phyloP scores from a whole-genome alignment of 1,140 invertebrate species.

The Aphaenogaster floridana region DNA sequence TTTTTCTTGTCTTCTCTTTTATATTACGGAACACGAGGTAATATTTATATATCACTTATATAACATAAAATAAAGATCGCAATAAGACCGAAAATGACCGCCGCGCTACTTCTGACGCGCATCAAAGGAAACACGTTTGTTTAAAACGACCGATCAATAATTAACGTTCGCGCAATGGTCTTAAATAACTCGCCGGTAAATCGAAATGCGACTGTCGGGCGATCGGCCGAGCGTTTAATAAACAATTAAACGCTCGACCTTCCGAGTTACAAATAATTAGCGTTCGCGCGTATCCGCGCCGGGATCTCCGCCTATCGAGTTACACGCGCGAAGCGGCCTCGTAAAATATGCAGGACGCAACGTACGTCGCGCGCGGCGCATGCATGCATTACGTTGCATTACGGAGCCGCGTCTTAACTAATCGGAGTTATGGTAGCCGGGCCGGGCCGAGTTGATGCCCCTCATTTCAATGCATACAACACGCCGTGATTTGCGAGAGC shows the following conservation, averaged over 20 bases:
- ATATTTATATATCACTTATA: neutral
- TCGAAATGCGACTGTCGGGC: neutral
- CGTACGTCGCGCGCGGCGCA: conserved; percentile 59
- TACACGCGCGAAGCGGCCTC: conserved; percentile 64
- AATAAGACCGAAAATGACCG: neutral
- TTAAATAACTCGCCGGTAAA: conserved; percentile 57
- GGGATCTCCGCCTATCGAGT: conserved; percentile 55
- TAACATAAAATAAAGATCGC: conserved; percentile 24
- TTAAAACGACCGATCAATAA: conserved; percentile 33
- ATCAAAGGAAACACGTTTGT: conserved; percentile 7
- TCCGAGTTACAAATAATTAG: conserved; percentile 67
- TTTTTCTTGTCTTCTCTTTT: neutral
- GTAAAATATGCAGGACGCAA: conserved; percentile 74
- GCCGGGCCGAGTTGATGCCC: conserved; percentile 51
- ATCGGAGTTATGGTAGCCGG: conserved; percentile 77
- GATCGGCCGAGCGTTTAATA: conserved; percentile 41
- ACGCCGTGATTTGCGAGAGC: conserved; percentile 74
- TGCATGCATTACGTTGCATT: conserved; percentile 73
- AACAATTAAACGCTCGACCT: conserved; percentile 53
- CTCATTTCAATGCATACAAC: conserved; percentile 77
- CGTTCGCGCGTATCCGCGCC: conserved; percentile 48
- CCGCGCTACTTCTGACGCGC: neutral
- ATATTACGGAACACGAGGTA: neutral
- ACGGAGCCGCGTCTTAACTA: conserved; percentile 76
- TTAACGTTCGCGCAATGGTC: conserved; percentile 4